Evolutionary conservation across 2,113 vertebrate genomes (phyloP), one percentile per base, ranked within the genome.

Genomic region (Urocynchramus pylzowi): DNA sequence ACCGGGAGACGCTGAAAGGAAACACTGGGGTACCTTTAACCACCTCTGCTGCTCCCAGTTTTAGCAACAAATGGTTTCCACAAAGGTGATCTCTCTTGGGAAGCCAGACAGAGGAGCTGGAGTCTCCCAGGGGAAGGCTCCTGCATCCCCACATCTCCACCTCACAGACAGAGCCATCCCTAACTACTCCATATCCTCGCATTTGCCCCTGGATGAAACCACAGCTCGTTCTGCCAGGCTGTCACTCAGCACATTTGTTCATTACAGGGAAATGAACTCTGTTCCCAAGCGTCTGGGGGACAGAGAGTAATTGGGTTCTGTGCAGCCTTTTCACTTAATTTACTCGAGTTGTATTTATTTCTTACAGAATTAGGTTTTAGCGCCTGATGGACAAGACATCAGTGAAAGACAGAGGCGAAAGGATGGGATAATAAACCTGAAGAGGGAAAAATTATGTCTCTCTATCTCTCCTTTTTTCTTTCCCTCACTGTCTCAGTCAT

Each of bases 331-430:
- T 91, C 95, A 95, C 89, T 97, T 98, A 97, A 97, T 98, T 98
- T 97, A 95, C 93, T 98, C 97, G 92, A 97, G 95, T 96, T 97
- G 91, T 97, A 93, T 97, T 98, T 98, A 95, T 97, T 98, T 96
- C 97, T 95, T 90, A 87, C 84, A 91, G 90, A 97, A 97, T 98
- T 97, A 95, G 87, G 78, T 97, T 92, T 95, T 95, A 93, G 92
- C 28, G 1, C 79, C 70, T 96, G 97, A 98, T 15, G 77, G 97
- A 97, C 97, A 97, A 95, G 96, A 93, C 75, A 84, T 97, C 95
- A 97, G 93, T 71, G 95, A 80, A 93, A 94, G 95, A 89, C 54
- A 74, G 91, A 97, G 83, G 89, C 77, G 94, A 98, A 96, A 28
- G 30, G 93, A 94, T 88, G 88, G 94, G 56, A 79, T 95, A 94